phyloP scores from a whole-genome alignment of 2,888 invertebrate genomes.

The Coleophora flavipennella region DNA sequence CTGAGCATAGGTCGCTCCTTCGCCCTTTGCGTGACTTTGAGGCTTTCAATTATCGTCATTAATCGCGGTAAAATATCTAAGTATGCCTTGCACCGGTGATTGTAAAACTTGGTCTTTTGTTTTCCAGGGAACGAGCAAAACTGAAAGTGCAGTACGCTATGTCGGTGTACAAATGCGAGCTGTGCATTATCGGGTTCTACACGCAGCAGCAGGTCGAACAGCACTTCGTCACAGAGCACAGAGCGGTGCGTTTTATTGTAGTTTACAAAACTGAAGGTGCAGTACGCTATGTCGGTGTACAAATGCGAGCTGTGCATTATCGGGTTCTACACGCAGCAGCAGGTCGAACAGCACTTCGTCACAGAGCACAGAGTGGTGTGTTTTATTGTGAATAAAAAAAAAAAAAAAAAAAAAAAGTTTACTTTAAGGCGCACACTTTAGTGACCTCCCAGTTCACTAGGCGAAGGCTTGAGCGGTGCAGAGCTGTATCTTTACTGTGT shows the following conservation, averaged over 20 bases:
- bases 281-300: conserved; percentile 29
- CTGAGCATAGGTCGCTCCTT: too few relatives aligned
- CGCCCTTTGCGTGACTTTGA: too few relatives aligned
- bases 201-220: conserved; percentile 56
- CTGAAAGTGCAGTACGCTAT: conserved; percentile 46
- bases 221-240: conserved; percentile 45
- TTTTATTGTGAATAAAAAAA: too few relatives aligned
- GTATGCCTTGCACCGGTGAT: too few relatives aligned
- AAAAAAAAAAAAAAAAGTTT: too few relatives aligned
- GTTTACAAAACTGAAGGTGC: neutral
- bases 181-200: conserved; percentile 57
- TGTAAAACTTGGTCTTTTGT: neutral
- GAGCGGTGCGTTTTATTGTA: conserved; percentile 37
- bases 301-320: conserved; percentile 59
- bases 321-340: conserved; percentile 54
- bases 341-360: conserved; percentile 55
- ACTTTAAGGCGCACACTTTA: too few relatives aligned
- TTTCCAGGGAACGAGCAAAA: conserved; percentile 45
- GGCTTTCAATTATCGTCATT: too few relatives aligned
- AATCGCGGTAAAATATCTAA: too few relatives aligned
- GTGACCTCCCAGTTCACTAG: too few relatives aligned
- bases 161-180: conserved; percentile 54
- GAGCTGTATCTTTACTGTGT: too few relatives aligned
- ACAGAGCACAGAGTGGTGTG: conserved; percentile 44
- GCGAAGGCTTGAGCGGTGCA: too few relatives aligned